phyloP scores from a whole-genome alignment of 2,797 vertebrate genomes.

The Columba guinea region DNA sequence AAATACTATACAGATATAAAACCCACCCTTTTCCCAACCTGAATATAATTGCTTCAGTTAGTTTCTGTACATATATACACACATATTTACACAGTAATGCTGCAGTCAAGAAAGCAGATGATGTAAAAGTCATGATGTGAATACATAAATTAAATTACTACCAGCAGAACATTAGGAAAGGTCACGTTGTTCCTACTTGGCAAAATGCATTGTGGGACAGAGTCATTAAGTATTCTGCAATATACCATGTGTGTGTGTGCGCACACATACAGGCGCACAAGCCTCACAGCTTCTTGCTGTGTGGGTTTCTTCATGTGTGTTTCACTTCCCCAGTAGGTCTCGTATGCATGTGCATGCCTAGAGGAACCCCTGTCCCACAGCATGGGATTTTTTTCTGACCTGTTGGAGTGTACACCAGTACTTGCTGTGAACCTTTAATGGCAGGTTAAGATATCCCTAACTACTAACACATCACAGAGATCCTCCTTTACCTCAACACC shows the following conservation, averaged over 20 bases:
- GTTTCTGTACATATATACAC: slow-evolving; percentile 73
- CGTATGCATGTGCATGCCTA: accelerated
- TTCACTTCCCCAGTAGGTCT: neutral
- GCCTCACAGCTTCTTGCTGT: slow-evolving; percentile 32
- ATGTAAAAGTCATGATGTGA: slow-evolving; percentile 68
- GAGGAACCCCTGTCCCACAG: slow-evolving; percentile 11
- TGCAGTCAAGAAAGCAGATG: slow-evolving; percentile 73
- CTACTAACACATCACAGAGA: slow-evolving; percentile 5
- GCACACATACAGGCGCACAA: neutral
- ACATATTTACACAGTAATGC: slow-evolving; percentile 70
- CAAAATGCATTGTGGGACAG: slow-evolving; percentile 52
- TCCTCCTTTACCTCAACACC: slow-evolving; percentile 9
- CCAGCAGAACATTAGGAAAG: slow-evolving; percentile 61
- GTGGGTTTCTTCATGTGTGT: neutral
- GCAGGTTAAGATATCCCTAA: slow-evolving; percentile 9
- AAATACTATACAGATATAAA: slow-evolving; percentile 76
- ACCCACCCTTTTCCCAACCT: slow-evolving; percentile 72
- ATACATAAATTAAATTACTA: slow-evolving; percentile 67
- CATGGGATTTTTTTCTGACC: neutral
- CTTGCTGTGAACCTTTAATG: slow-evolving; percentile 4
- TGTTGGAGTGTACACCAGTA: neutral
- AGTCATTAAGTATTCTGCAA: slow-evolving; percentile 8
- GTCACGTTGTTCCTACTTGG: slow-evolving; percentile 56
- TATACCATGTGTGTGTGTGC: neutral
- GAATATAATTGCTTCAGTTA: slow-evolving; percentile 73